Conservation (phyloP, 1,140 invertebrate genomes). For the Spodoptera frugiperda region DNA sequence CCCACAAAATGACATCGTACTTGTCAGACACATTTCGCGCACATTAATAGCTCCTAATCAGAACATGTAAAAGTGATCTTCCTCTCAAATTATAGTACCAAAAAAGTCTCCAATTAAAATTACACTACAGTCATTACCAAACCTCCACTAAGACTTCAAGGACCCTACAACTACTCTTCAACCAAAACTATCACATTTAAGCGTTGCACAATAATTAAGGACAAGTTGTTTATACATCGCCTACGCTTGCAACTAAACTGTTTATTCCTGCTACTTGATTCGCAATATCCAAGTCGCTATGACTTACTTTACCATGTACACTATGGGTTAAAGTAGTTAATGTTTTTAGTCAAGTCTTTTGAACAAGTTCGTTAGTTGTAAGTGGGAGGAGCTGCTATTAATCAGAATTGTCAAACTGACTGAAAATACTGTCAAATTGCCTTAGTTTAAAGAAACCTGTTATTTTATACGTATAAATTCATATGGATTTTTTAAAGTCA, state of each 20-base stretch:
- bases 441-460: too few species aligned
- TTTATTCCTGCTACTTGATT: constrained; percentile 3
- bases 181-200: constrained; percentile 19
- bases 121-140: not conserved
- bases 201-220: constrained; percentile 25
- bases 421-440: not conserved
- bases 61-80: too few species aligned
- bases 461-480: too few species aligned
- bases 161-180: not conserved
- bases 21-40: too few species aligned
- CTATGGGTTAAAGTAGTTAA: not conserved
- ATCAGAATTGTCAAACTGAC: not conserved
- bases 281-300: not conserved
- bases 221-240: constrained; percentile 24
- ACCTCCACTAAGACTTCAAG: not conserved
- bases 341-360: constrained; percentile 6
- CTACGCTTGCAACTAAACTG: constrained; percentile 18
- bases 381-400: not conserved
- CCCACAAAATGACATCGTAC: too few species aligned
- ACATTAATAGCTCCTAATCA: too few species aligned
- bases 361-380: constrained; percentile 19
- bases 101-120: not conserved
- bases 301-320: not conserved
- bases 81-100: too few species aligned
- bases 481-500: too few species aligned